Evolutionary conservation across 2,797 vertebrate genomes (phyloP), one percentile per base, ranked within the genome.

Genomic region (Crotalus adamanteus): DNA sequence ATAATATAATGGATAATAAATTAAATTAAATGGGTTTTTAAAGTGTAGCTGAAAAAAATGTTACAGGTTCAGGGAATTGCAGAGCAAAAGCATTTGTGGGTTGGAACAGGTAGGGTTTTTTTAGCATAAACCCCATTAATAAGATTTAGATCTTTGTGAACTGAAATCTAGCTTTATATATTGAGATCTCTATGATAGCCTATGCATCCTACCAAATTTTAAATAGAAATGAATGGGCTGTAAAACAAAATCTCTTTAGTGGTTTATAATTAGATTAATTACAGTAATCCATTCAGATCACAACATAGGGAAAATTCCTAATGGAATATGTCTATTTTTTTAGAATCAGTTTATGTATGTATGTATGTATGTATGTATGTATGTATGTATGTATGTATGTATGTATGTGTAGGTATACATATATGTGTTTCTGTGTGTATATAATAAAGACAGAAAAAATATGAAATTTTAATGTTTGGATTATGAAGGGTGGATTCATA

Each of bases 191-290:
- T 47, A 37, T 61, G 26, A 47, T 61, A 88, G 37, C 22, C 57
- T 16, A 26, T 88, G 42, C 22, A 47, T 6, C 57, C 6, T 37
- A 88, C 87, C 22, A 37, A 88, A 37, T 14, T 13, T 60, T 88
- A 25, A 88, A 47, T 28, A 14, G 22, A 88, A 42, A 2, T 26
- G 57, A 25, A 42, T 25, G 37, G 57, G 42, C 60, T 88, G 37
- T 61, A 88, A 59, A 88, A 88, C 31, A 88, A 7, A 47, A 88
- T 61, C 12, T 61, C 31, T 61, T 88, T 47, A 7, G 6, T 42
- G 12, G 12, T 61, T 88, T 42, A 25, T 47, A 88, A 88, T 22
- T 59, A 92, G 0, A 93, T 92, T 90, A 94, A 87, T 91, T 91
- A 83, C 57, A 65, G 14, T 6, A 14, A n/a, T 31, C 0, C 6